phyloP scores from a whole-genome alignment of 2,113 vertebrate genomes.

The Mesitornis unicolor region DNA sequence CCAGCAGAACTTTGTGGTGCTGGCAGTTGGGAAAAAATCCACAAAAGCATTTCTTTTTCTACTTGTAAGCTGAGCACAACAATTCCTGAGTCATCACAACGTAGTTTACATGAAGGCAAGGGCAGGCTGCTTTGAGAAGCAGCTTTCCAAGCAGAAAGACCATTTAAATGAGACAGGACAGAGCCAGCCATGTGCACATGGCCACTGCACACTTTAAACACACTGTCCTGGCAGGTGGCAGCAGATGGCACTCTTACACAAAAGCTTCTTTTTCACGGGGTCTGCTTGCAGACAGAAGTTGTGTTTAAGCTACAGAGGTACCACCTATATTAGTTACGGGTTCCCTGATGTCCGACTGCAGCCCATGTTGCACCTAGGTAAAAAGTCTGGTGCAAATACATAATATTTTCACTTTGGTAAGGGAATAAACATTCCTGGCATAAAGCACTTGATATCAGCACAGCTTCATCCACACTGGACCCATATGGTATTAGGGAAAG shows the following conservation, averaged over 20 bases:
- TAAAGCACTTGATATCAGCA: background rate
- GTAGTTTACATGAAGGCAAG: background rate
- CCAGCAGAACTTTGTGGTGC: background rate
- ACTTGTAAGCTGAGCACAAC: background rate
- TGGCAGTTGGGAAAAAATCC: background rate
- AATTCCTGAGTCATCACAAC: background rate
- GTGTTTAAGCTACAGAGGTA: background rate
- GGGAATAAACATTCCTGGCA: background rate
- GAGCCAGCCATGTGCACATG: background rate
- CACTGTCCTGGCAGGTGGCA: constrained; percentile 41
- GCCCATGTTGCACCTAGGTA: background rate
- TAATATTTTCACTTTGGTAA: background rate
- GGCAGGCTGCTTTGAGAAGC: background rate
- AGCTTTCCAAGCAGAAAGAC: background rate
- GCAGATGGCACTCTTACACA: constrained; percentile 58
- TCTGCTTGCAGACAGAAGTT: background rate
- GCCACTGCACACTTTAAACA: background rate
- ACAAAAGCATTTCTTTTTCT: background rate
- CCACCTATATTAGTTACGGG: background rate
- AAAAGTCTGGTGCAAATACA: background rate
- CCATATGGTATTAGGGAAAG: background rate
- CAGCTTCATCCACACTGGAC: background rate
- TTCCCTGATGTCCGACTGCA: background rate
- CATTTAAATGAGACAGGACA: background rate
- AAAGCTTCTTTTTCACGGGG: background rate